A percentile compares a stretch with the other conserved stretches of the same genome.
These are phyloP conservation scores for Ametastegia equiseti DNA, from an alignment of 2,888 invertebrate species.

Conservation along the genomic window DNA sequence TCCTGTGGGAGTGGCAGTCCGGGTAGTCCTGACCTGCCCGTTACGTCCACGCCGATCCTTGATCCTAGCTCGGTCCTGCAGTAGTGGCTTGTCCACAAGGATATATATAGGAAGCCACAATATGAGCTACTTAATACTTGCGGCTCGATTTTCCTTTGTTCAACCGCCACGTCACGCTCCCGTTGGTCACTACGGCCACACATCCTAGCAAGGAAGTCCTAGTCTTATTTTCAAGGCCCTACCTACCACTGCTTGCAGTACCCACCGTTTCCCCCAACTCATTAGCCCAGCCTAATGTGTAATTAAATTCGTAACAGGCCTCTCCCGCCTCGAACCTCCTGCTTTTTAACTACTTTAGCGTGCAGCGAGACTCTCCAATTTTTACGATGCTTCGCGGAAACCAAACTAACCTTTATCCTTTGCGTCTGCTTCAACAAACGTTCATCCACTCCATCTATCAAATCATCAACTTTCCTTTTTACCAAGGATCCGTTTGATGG, in stretches of 20 bases:
- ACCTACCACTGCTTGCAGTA: no score
- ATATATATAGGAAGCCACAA: not conserved
- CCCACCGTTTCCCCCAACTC: constrained; percentile 59
- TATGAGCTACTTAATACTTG: constrained; percentile 42
- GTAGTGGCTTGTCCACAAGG: constrained; percentile 28
- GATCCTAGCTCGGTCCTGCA: not conserved
- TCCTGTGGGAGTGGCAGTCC: constrained; percentile 42
- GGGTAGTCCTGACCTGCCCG: constrained; percentile 37
- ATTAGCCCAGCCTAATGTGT: constrained; percentile 64
- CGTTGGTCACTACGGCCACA: constrained; percentile 28
- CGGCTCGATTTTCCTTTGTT: constrained; percentile 58
- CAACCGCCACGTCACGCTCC: constrained; percentile 51
- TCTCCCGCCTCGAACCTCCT: constrained; percentile 49
- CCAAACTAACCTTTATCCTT: not conserved
- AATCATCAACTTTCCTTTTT: not conserved
- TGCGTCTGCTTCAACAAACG: not conserved
- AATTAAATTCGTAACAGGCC: constrained; percentile 60
- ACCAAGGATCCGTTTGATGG: no score
- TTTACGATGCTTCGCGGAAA: constrained; percentile 44
- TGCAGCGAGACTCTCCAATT: not conserved
- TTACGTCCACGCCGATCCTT: constrained; percentile 4
- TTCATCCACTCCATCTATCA: not conserved
- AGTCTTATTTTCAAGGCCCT: not conserved
- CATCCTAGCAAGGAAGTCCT: not conserved
- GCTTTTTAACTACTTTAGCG: constrained; percentile 26